Base-by-base conservation (phyloP, 2,113 vertebrate species). In the Atractosteus spatula region DNA sequence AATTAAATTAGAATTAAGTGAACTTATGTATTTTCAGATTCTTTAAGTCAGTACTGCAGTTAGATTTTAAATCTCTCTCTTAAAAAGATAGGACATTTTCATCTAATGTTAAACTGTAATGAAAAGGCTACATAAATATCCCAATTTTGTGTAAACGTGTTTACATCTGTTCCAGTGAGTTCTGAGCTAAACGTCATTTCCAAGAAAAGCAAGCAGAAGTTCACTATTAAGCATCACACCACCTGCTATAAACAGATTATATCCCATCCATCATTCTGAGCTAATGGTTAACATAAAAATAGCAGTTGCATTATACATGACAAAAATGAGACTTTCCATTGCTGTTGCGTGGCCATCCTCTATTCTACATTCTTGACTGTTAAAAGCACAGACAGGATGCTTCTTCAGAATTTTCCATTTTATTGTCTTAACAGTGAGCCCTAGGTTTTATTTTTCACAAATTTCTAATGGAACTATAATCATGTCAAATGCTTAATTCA, bases 341-440 rank as follows among this genome's bases (percentile, higher is more conserved):
- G 17, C 42, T 74, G 54, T 71, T 59, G 73, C 77, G 74, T 63
- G 66, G 74, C 66, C 44, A 77, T 71, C 79, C 74, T 75, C 75
- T 79, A 78, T 75, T 75, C 76, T 69, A 78, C 12, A 59, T 29
- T 59, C 43, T 57, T 68, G 71, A 64, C 77, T 55, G 75, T 76
- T 66, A 79, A 79, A 76, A 74, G 41, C 7, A 66, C 29, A 76
- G 44, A 42, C 74, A 72, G 73, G 64, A 80, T 74, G 71, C 63
- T 74, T 11, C 63, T 63, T 74, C 59, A 62, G 57, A 51, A 7
- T 51, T 51, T 51, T 51, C 47, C 47, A 51, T 51, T 51, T 51
- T 51, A 10, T 51, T 5, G 47, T 51, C 47, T 29, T 51, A 51
- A 51, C 47, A 51, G 10, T 51, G 5, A 51, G 47, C 47, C 10